Evolutionary conservation across 1,140 invertebrate genomes (phyloP).

Genomic region (Drosophila quadrilineata): DNA sequence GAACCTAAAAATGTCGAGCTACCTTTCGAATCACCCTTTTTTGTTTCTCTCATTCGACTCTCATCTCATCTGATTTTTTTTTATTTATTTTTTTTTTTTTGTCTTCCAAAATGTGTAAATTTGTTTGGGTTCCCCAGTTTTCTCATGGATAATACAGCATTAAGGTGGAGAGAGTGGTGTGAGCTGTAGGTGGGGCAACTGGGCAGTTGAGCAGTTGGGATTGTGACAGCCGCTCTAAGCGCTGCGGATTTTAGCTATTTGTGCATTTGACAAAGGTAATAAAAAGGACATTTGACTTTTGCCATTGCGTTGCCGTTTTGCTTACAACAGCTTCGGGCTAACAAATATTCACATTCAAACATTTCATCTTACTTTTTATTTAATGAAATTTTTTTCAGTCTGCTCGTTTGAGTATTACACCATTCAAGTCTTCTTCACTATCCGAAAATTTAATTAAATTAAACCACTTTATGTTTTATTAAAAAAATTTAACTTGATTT

Average conservation of each 20-base stretch:
- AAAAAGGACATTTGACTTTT: constrained; percentile 72
- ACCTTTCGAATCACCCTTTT: constrained; percentile 38
- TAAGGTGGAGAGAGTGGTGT: not conserved
- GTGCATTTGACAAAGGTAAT: constrained; percentile 78
- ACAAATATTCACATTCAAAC: constrained; percentile 31
- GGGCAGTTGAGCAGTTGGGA: constrained; percentile 6
- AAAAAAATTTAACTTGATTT: too few relatives aligned
- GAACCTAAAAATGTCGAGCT: constrained; percentile 6
- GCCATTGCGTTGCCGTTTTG: constrained; percentile 60
- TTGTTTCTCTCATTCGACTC: too few relatives aligned
- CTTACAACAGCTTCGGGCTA: constrained; percentile 24
- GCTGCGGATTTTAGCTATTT: constrained; percentile 70
- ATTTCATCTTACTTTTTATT: constrained; percentile 2
- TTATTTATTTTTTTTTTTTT: too few relatives aligned
- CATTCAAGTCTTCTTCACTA: constrained; percentile 2
- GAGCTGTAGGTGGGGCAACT: not conserved
- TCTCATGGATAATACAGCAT: constrained; percentile 44
- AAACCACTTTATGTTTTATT: not conserved
- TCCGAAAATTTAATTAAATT: not conserved
- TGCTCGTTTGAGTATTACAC: not conserved
- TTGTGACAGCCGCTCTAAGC: constrained; percentile 29
- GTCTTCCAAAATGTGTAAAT: constrained; percentile 66
- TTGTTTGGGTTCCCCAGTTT: constrained; percentile 58
- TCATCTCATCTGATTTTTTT: too few relatives aligned
- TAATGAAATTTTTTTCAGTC: not conserved